Conservation (phyloP, 2,888 invertebrate species). For the Cyrtodaria siliqua region DNA sequence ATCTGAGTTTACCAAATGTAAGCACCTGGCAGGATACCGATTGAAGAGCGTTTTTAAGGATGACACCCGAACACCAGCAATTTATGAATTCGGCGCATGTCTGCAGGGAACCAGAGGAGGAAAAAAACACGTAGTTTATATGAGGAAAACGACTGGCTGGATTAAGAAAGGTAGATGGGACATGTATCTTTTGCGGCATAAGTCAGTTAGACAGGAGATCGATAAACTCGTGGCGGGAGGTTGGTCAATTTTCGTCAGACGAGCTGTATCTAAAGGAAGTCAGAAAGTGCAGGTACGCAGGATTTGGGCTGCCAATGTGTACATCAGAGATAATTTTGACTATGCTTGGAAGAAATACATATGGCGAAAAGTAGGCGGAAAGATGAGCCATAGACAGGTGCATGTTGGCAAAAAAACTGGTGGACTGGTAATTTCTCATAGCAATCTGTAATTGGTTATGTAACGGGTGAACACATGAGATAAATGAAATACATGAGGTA, state of each 20-base stretch:
- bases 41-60: conserved; percentile 48
- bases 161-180: conserved; percentile 43
- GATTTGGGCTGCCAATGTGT: conserved; percentile 27
- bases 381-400: conserved; percentile 30
- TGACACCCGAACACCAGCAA: conserved; percentile 28
- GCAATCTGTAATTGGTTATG: conserved; percentile 16
- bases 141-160: conserved; percentile 28
- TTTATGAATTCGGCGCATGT: conserved; percentile 67
- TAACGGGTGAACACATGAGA: too few relatives aligned
- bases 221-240: conserved; percentile 50
- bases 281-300: conserved; percentile 11
- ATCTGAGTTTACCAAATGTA: conserved; percentile 2
- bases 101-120: conserved; percentile 40
- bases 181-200: conserved; percentile 40
- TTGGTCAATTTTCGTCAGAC: conserved; percentile 59
- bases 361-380: conserved; percentile 21
- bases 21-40: conserved; percentile 42
- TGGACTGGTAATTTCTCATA: conserved; percentile 19
- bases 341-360: conserved; percentile 70
- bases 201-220: conserved; percentile 51
- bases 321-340: conserved; percentile 62
- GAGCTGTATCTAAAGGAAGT: conserved; percentile 38
- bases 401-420: conserved; percentile 13
- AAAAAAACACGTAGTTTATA: conserved; percentile 66
- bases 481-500: too few relatives aligned